Evolutionary conservation across 1,140 invertebrate species (phyloP).

Genomic region (Drosophila baimaii): DNA sequence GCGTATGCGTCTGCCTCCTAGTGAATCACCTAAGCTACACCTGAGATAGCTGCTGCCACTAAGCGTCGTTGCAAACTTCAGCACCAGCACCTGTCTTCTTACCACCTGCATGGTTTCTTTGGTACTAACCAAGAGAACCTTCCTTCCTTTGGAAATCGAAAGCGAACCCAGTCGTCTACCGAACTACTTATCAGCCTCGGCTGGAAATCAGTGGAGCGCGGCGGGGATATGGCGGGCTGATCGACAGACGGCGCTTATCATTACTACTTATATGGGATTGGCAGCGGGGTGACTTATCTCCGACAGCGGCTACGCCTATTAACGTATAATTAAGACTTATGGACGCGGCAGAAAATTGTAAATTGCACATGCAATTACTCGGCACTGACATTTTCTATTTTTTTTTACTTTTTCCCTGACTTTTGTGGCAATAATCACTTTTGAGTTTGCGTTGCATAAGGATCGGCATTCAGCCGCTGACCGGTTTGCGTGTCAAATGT

Average conservation of each 20-base stretch:
- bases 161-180: conserved; percentile 7
- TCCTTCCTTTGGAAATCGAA: conserved; percentile 17
- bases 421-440: conserved; percentile 15
- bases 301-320: conserved; percentile 33
- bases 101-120: conserved; percentile 64
- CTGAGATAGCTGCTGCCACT: not conserved
- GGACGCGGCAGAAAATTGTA: conserved; percentile 38
- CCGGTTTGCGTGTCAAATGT: conserved; percentile 44
- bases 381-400: conserved; percentile 16
- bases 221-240: conserved; percentile 11
- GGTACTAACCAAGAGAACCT: conserved; percentile 48
- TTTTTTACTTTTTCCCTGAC: conserved; percentile 8
- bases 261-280: not conserved
- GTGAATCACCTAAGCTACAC: conserved; percentile 43
- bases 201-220: conserved; percentile 18
- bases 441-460: conserved; percentile 40
- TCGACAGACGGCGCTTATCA: conserved; percentile 47
- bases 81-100: conserved; percentile 45
- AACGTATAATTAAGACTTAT: conserved; percentile 35
- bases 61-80: not conserved
- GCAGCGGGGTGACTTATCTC: conserved; percentile 21
- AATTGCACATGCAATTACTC: conserved; percentile 49
- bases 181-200: conserved; percentile 52
- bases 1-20: too few species aligned
- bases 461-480: conserved; percentile 7